phyloP scores from a whole-genome alignment of 2,113 vertebrate genomes.

The Ceuthmochares aereus region DNA sequence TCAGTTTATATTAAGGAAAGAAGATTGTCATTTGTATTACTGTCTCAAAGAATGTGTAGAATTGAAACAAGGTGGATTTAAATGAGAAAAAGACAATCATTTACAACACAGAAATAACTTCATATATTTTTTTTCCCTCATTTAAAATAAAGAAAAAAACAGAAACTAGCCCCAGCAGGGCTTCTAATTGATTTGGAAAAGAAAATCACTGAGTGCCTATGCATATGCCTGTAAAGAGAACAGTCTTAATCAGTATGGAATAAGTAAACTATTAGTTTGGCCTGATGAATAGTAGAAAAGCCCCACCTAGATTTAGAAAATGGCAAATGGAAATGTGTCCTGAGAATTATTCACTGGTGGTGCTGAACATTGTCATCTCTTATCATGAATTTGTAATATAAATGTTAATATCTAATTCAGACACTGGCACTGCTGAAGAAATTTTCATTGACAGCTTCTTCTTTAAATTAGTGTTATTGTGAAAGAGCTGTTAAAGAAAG shows the following conservation, averaged over 20 bases:
- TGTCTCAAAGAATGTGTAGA: conserved; percentile 22
- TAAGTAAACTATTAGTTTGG: background rate
- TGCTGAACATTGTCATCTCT: background rate
- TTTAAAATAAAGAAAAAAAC: background rate
- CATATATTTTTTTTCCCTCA: background rate
- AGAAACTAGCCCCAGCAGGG: background rate
- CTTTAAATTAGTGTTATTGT: background rate
- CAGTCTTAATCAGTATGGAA: background rate
- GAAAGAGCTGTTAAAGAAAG: background rate
- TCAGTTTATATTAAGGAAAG: conserved; percentile 57
- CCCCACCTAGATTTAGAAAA: background rate
- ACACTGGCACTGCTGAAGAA: background rate
- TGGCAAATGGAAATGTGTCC: background rate
- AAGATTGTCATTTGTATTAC: conserved; percentile 47
- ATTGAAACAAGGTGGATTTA: conserved; percentile 66
- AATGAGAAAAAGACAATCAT: background rate
- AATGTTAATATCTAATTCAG: background rate
- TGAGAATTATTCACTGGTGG: background rate
- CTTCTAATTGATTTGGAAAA: conserved; percentile 17
- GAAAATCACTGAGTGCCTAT: background rate
- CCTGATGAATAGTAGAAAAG: background rate
- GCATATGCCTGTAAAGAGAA: background rate
- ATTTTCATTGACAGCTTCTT: background rate
- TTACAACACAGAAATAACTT: conserved; percentile 11
- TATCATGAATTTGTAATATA: background rate